Evolutionary conservation across 2,113 vertebrate genomes (phyloP).

Genomic region (Rhea americana): DNA sequence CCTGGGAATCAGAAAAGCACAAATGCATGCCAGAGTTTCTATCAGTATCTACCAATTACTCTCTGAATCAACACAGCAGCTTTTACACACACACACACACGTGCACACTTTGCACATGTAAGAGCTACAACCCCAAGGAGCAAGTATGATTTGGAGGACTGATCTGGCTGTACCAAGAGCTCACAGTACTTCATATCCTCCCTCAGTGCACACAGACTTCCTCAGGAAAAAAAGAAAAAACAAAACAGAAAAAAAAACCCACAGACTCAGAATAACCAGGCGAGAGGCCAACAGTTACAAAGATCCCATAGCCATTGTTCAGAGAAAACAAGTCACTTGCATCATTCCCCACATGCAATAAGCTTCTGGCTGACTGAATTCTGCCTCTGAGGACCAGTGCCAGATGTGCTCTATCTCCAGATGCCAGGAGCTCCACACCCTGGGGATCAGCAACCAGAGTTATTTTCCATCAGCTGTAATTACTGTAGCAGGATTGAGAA

Average conservation of each 20-base stretch:
- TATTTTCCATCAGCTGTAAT: slow-evolving; percentile 24
- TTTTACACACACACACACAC: background rate
- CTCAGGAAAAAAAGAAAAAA: background rate
- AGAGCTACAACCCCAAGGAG: background rate
- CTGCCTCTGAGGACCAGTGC: background rate
- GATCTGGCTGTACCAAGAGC: background rate
- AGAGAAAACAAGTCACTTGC: slow-evolving; percentile 46
- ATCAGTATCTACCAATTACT: background rate
- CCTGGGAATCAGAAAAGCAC: background rate
- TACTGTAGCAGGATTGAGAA: background rate
- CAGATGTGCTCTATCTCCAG: slow-evolving; percentile 41
- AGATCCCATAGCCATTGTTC: slow-evolving; percentile 45
- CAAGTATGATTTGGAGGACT: background rate
- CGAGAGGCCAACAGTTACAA: slow-evolving; percentile 40
- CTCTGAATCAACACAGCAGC: background rate
- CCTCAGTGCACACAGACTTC: background rate
- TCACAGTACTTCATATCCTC: background rate
- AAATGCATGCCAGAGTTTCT: background rate
- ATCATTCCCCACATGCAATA: slow-evolving; percentile 39
- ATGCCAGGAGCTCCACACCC: slow-evolving; percentile 29
- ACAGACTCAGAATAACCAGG: background rate
- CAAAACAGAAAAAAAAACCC: background rate
- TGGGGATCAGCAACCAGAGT: background rate
- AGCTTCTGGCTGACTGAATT: background rate
- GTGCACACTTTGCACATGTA: background rate